These are phyloP conservation scores for Protonibea diacanthus DNA, from an alignment of 2,797 vertebrate species.

Conservation along the genomic window DNA sequence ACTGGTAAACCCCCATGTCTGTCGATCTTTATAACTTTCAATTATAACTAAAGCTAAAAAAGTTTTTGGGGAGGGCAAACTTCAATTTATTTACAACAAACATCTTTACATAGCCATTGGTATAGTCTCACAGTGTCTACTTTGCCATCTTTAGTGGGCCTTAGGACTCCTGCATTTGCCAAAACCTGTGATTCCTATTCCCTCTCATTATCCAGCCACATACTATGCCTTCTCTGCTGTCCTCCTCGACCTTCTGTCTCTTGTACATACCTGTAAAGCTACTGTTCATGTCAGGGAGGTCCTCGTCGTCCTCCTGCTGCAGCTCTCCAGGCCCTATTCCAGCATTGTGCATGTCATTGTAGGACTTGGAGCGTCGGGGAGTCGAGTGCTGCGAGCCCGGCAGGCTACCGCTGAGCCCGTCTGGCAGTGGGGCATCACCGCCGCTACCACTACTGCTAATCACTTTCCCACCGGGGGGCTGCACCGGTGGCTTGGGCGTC, in stretches of 20 bases:
- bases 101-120: neutral
- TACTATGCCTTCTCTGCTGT: neutral
- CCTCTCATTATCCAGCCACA: neutral
- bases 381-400: slow-evolving; percentile 93
- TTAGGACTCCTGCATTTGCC: neutral
- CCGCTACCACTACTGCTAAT: slow-evolving; percentile 87
- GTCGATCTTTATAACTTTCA: neutral
- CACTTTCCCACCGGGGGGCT: slow-evolving; percentile 97
- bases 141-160: neutral
- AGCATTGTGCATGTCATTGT: slow-evolving; percentile 99
- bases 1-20: neutral
- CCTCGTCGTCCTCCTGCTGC: slow-evolving; percentile 95
- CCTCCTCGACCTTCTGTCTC: neutral
- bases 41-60: neutral
- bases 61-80: neutral
- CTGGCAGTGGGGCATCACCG: slow-evolving; percentile 93
- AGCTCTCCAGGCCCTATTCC: slow-evolving; percentile 95
- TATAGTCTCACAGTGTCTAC: neutral
- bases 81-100: neutral
- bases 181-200: neutral
- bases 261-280: slow-evolving; percentile 94
- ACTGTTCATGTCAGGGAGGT: slow-evolving; percentile 98
- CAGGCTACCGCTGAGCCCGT: slow-evolving; percentile 86
- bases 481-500: slow-evolving; percentile 98
- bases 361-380: slow-evolving; percentile 96